These are phyloP conservation scores for Martes martes DNA, from an alignment of 2,113 vertebrate genomes.

Conservation along the genomic window DNA sequence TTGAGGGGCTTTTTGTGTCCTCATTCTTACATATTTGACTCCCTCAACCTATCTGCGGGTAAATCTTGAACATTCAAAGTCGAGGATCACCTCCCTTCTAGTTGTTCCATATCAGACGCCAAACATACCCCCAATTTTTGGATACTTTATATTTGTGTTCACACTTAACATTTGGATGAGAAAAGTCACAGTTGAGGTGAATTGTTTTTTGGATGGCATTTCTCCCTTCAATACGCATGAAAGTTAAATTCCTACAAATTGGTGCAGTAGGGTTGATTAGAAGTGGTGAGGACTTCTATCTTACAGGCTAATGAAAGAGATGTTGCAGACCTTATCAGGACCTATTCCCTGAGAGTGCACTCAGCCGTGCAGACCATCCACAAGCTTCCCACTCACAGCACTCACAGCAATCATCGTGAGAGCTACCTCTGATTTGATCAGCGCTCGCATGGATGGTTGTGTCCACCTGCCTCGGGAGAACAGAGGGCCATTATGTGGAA, in stretches of 20 bases:
- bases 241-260: too few species aligned
- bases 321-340: background rate
- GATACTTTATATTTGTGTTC: background rate
- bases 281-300: background rate
- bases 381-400: background rate
- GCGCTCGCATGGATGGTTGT: background rate
- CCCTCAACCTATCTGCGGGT: accelerated
- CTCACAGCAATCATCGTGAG: background rate
- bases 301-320: accelerated
- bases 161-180: background rate
- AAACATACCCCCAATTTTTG: too few species aligned
- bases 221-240: too few species aligned
- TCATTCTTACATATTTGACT: background rate
- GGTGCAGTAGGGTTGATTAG: too few species aligned
- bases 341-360: background rate
- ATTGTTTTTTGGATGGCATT: background rate
- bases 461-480: background rate
- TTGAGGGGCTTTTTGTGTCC: accelerated
- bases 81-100: background rate
- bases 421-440: accelerated
- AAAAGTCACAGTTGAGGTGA: background rate
- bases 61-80: too few species aligned
- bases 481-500: too few species aligned
- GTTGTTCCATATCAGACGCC: background rate
- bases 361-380: accelerated